Evolutionary conservation across 2,888 invertebrate species (phyloP).

Genomic region (Trichopria drosophilae): DNA sequence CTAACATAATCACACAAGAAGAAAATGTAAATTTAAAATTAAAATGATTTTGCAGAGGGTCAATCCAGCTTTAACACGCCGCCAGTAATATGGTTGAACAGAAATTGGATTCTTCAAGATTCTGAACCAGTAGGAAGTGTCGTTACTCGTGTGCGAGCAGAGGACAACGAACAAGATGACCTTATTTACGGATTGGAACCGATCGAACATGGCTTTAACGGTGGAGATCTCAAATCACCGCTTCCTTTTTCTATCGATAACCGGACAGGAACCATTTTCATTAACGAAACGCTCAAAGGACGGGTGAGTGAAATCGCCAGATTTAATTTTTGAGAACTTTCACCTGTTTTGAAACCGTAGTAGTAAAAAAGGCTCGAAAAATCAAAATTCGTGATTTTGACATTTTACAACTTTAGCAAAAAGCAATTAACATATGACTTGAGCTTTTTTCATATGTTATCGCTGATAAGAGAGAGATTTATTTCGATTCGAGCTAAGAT

Average conservation of each 20-base stretch:
- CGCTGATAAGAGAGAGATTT: too few species aligned
- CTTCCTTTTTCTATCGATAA: slow-evolving; percentile 79
- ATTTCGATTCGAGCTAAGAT: too few species aligned
- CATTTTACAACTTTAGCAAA: too few species aligned
- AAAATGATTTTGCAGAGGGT: slow-evolving; percentile 55
- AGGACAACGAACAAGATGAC: slow-evolving; percentile 66
- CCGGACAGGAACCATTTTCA: slow-evolving; percentile 73
- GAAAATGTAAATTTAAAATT: too few species aligned
- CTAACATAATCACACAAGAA: too few species aligned
- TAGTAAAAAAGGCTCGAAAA: too few species aligned
- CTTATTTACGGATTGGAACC: slow-evolving; percentile 74
- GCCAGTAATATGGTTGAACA: slow-evolving; percentile 69
- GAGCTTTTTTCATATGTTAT: too few species aligned
- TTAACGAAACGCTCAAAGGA: slow-evolving; percentile 76
- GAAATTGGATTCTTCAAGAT: slow-evolving; percentile 77
- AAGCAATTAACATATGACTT: too few species aligned
- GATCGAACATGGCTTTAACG: slow-evolving; percentile 52
- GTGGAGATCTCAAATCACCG: slow-evolving; percentile 51
- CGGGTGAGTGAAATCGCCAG: slow-evolving; percentile 69
- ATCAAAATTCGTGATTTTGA: too few species aligned
- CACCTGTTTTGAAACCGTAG: too few species aligned
- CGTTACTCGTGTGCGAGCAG: slow-evolving; percentile 72
- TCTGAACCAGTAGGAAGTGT: slow-evolving; percentile 72
- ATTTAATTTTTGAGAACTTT: too few species aligned
- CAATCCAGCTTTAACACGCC: slow-evolving; percentile 67